Evolutionary conservation across 2,113 vertebrate species (phyloP), one percentile per base, ranked within the genome.

Genomic region (Mugil cephalus): DNA sequence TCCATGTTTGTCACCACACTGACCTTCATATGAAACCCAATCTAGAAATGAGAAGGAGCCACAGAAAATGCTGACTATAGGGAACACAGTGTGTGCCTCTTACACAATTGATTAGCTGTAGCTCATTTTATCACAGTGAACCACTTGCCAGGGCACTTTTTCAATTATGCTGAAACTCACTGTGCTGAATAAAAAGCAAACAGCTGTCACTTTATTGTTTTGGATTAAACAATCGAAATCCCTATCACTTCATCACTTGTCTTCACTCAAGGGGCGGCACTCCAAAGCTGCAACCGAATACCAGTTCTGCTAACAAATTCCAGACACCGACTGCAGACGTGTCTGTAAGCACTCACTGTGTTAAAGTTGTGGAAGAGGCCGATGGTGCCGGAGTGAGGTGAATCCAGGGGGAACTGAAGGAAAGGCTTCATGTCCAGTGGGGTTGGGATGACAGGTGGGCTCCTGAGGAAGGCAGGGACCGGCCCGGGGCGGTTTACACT

Each of bases 311-410:
- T 54, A 69, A 75, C 39, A 50, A 60, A 65, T 63, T 21, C 34
- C 40, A 65, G 47, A 48, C 19, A 15, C 17, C 2, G 24, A 30
- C n/a, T n/a, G n/a, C n/a, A n/a, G n/a, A n/a, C n/a, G n/a, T n/a
- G n/a, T n/a, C n/a, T n/a, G n/a, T n/a, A n/a, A 54, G 42, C 35
- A 83, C 92, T 93, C 71, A 94, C 93, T 13, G 91, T 83, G 11
- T 78, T 92, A 62, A 94, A 93, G 87, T 91, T 92, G 88, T 89
- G 93, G 80, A 94, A 94, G 75, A 94, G 89, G 51, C 90, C 76
- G 4, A 93, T 79, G 63, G 74, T 61, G 74, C 90, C 87, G 0
- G 87, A 88, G 51, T 92, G 91, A 19, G 86, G 87, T 0, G 90
- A 79, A 34, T 93, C 91, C 87, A 94, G 39, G 17, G 92, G 90